Evolutionary conservation across 92 coral and sea anemone species (phyloP), one percentile per base, ranked within the genome.

Genomic region (Scolanthus callimorphus): DNA sequence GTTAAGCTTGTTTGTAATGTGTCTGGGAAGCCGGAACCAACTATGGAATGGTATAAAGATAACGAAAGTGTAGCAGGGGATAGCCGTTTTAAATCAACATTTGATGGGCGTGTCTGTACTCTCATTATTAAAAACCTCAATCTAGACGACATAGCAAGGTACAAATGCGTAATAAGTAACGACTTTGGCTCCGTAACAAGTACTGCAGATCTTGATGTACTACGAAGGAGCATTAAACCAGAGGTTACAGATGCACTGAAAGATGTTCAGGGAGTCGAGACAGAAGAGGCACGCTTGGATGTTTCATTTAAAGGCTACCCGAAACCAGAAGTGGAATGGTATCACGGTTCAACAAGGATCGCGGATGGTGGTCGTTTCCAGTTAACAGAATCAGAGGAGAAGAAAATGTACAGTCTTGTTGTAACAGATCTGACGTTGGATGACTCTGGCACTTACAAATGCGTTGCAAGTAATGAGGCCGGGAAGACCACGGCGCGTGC

Each of bases 251-350:
- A 79, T 11, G 84, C 84, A 63, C 56, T 88, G 85, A 65, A 70
- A 48, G 83, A 80, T 27, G 71, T 80, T 20, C 90, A 92, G 43
- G 83, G 79, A 11, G 58, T 67, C 20, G 96, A 92, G 55, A 88
- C 85, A 20, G 86, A 78, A 20, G 73, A 69, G 70, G 98, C 98
- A 2, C 43, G 65, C 46, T 88, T 92, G 37, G 74, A 76, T 24
- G 83, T 80, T 27, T 76, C 57, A 4, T 78, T 90, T 3, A 59
- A 63, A 30, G 96, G 92, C 29, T 76, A 79, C 52, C 98, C 98
- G 17, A 85, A 82, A 34, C 98, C 96, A 4, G 74, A 57, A 63
- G 80, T 88, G 20, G 96, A 80, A 54, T 92, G 98, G 98, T 92
- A 70, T 59, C 83, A 81, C 49, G 92, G 90, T 29, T 74, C 77